Evolutionary conservation across 2,888 invertebrate species (phyloP).

Genomic region (Axea sp.): DNA sequence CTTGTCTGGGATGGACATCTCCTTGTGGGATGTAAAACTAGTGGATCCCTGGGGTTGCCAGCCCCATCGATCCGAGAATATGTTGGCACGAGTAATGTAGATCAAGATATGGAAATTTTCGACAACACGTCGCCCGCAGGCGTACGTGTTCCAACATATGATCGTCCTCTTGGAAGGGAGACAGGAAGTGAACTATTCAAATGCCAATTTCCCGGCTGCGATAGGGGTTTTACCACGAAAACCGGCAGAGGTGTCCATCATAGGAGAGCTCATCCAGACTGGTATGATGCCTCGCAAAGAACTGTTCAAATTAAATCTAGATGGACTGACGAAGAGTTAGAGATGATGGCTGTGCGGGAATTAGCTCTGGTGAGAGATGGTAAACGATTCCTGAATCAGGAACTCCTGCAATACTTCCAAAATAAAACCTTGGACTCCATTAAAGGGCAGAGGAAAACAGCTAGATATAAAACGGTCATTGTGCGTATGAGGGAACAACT

Average conservation of each 20-base stretch:
- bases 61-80: no score
- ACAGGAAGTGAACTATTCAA: slow-evolving; percentile 1
- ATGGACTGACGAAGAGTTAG: slow-evolving; percentile 26
- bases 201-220: not conserved
- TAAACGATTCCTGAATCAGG: slow-evolving; percentile 45
- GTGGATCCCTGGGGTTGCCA: no score
- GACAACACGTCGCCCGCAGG: no score
- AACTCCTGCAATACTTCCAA: slow-evolving; percentile 14
- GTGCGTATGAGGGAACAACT: not conserved
- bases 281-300: not conserved
- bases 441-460: not conserved
- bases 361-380: slow-evolving; percentile 5
- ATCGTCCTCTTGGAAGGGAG: no score
- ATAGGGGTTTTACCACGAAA: not conserved
- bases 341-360: slow-evolving; percentile 23
- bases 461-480: not conserved
- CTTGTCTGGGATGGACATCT: no score
- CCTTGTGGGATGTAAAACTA: no score
- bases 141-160: no score
- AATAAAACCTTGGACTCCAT: slow-evolving; percentile 11
- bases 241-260: slow-evolving; percentile 1
- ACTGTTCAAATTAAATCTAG: not conserved
- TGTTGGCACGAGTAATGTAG: no score
- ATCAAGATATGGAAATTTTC: no score
- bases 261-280: not conserved